Conservation (phyloP, 2,113 vertebrate genomes). For the Oreochromis niloticus region DNA sequence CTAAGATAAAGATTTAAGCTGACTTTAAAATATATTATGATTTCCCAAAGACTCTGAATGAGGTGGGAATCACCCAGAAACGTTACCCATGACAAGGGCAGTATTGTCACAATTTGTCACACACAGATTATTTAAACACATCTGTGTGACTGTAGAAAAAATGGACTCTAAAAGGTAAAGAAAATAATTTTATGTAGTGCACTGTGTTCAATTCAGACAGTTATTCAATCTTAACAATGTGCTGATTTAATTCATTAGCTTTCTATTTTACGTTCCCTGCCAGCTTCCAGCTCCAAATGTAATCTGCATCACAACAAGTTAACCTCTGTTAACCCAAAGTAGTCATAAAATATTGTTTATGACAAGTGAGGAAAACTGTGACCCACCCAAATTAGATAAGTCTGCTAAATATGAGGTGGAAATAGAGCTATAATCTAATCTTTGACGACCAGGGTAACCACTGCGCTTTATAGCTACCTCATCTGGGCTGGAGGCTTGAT, state of each 20-base stretch:
- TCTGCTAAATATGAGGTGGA: neutral
- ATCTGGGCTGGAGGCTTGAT: slow-evolving; percentile 96
- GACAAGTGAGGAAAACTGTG: neutral
- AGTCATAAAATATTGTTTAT: neutral
- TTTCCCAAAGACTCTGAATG: neutral
- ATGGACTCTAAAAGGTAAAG: rapidly evolving
- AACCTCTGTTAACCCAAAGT: rapidly evolving
- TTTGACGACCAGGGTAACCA: neutral
- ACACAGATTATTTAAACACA: neutral
- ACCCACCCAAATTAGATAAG: neutral
- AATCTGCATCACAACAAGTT: neutral
- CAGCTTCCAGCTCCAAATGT: neutral
- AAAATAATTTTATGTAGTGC: neutral
- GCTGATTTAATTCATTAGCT: neutral
- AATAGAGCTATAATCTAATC: neutral
- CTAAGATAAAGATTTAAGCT: neutral
- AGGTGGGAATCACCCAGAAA: neutral
- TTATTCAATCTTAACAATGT: neutral
- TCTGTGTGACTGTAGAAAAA: neutral
- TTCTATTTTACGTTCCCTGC: neutral
- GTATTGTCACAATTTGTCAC: neutral
- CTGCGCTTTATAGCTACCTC: slow-evolving; percentile 74
- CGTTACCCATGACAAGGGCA: neutral
- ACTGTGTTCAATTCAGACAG: neutral
- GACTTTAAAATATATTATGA: neutral